A percentile compares a stretch with the other conserved stretches of the same genome.
Evolutionary conservation across 1,140 invertebrate species (phyloP).

Genomic region (Portunus trituberculatus): DNA sequence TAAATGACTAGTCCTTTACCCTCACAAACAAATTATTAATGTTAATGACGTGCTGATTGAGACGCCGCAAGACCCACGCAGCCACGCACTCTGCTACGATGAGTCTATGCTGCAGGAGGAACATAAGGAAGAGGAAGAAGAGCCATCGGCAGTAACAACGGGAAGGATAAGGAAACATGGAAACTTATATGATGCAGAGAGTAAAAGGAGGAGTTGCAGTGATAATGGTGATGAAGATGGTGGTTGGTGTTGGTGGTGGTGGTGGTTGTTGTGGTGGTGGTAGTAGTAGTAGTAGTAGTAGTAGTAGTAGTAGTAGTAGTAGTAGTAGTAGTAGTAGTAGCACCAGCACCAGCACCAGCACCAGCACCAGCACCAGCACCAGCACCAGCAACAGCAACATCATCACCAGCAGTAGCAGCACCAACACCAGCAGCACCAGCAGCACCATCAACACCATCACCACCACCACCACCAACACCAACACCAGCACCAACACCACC

Average conservation of each 20-base stretch:
- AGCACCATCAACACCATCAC: too few relatives aligned
- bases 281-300: not conserved
- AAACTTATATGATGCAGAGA: not conserved
- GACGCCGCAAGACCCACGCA: too few relatives aligned
- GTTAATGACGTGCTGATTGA: too few relatives aligned
- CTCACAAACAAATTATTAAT: too few relatives aligned
- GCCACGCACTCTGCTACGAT: too few relatives aligned
- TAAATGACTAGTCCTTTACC: too few relatives aligned
- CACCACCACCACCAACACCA: too few relatives aligned
- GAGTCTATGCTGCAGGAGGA: not conserved
- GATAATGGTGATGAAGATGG: too few relatives aligned
- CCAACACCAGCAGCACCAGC: too few relatives aligned
- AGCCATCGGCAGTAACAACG: not conserved
- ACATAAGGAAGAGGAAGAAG: not conserved
- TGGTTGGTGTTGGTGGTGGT: not conserved
- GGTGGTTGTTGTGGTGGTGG: not conserved
- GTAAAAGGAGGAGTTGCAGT: not conserved
- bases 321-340: slow-evolving; percentile 3
- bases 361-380: not conserved
- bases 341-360: too few relatives aligned
- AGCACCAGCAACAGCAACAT: not conserved
- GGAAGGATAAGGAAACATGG: not conserved
- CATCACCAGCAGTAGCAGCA: too few relatives aligned
- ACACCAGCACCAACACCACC: too few relatives aligned
- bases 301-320: not conserved